A percentile compares a stretch with the other conserved stretches of the same genome.
Conservation (phyloP, 2,113 vertebrate species). For the Myiozetetes cayanensis region DNA sequence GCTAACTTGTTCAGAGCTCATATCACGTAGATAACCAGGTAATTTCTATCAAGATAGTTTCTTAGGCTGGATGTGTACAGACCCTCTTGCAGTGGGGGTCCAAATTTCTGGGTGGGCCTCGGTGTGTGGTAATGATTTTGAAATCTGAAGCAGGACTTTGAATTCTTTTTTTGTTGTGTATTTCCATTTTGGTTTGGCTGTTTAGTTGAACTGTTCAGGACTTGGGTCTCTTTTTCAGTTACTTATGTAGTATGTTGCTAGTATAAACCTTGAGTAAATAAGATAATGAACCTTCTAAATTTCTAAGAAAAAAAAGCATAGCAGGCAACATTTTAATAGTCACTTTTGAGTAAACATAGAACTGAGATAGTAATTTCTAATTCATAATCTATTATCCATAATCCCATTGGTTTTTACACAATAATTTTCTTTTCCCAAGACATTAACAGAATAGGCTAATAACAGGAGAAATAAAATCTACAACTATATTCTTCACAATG, state of each 20-base stretch:
- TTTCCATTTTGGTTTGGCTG: neutral
- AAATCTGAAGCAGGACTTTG: neutral
- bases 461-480: neutral
- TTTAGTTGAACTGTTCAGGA: neutral
- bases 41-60: neutral
- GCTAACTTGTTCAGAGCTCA: neutral
- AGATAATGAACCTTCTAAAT: neutral
- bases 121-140: neutral
- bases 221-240: neutral
- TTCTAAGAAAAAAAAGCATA: neutral
- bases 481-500: neutral
- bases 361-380: neutral
- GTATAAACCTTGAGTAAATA: neutral
- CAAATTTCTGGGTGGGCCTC: neutral
- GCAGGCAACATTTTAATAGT: neutral
- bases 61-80: neutral
- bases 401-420: neutral
- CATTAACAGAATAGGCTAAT: neutral
- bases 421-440: neutral
- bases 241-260: neutral
- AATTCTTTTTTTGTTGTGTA: neutral
- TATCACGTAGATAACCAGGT: neutral
- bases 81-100: neutral
- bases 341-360: neutral
- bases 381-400: neutral